phyloP scores from a whole-genome alignment of 2,113 vertebrate species.

The Limanda limanda region DNA sequence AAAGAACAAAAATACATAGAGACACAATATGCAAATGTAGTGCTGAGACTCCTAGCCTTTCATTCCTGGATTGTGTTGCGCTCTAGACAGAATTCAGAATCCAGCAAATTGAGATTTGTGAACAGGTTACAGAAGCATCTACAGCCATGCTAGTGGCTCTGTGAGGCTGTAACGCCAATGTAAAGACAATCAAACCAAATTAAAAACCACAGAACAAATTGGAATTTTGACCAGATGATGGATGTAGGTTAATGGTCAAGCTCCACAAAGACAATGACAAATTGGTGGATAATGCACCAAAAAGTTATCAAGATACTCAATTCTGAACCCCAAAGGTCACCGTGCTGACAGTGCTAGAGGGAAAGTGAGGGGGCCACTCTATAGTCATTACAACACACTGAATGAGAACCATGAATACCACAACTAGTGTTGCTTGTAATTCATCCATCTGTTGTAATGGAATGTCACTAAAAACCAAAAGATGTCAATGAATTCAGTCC shows the following conservation, averaged over 20 bases:
- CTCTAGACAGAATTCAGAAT: not conserved
- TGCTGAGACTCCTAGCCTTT: not conserved
- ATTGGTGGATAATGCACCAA: not conserved
- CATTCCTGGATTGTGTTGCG: slow-evolving; percentile 5
- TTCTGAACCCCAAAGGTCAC: not conserved
- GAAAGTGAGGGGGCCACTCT: not conserved
- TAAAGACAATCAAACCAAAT: not conserved
- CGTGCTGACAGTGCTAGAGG: not conserved
- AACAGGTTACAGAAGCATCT: not conserved
- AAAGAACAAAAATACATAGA: not conserved
- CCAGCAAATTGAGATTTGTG: not conserved
- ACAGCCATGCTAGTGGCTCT: not conserved
- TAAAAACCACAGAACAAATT: too few species aligned
- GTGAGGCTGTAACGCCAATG: not conserved
- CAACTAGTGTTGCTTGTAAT: too few species aligned
- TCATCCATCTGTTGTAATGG: too few species aligned
- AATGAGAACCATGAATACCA: not conserved
- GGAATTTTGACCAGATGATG: too few species aligned
- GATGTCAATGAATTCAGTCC: too few species aligned
- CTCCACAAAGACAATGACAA: not conserved
- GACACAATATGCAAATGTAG: not conserved
- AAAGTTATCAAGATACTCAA: not conserved
- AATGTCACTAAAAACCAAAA: too few species aligned
- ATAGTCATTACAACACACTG: not conserved
- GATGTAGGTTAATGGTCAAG: too few species aligned